phyloP scores from a whole-genome alignment of 2,888 invertebrate genomes.

The Scelioninae gen. 2 region DNA sequence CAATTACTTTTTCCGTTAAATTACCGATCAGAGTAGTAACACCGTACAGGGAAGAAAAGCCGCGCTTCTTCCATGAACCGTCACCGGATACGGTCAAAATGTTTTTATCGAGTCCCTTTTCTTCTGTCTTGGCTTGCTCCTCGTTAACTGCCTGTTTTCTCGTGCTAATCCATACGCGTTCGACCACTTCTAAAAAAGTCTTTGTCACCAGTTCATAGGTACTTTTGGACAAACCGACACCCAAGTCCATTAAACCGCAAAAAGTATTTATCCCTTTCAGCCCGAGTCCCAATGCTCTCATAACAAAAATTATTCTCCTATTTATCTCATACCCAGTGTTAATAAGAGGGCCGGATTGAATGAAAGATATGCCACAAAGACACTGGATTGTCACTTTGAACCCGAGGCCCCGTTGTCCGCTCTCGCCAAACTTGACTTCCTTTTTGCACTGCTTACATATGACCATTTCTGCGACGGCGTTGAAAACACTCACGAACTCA shows the following conservation, averaged over 20 bases:
- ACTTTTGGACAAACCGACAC: constrained; percentile 29
- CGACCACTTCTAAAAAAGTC: constrained; percentile 9
- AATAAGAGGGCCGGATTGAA: constrained; percentile 22
- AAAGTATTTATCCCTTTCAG: constrained; percentile 60
- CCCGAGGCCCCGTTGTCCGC: constrained; percentile 32
- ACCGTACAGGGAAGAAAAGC: constrained; percentile 26
- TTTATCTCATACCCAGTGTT: constrained; percentile 60
- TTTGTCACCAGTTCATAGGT: constrained; percentile 25
- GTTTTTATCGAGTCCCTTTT: constrained; percentile 15
- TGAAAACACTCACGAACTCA: constrained; percentile 45
- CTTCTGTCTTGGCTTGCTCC: constrained; percentile 15
- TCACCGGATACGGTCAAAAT: constrained; percentile 36
- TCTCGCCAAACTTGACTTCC: constrained; percentile 27
- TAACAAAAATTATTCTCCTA: constrained; percentile 58
- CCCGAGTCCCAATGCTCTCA: constrained; percentile 61
- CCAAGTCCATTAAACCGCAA: constrained; percentile 60
- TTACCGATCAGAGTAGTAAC: constrained; percentile 22
- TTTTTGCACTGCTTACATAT: constrained; percentile 37
- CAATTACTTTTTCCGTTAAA: constrained; percentile 25
- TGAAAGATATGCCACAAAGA: constrained; percentile 17
- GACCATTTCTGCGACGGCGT: constrained; percentile 27
- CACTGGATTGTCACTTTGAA: constrained; percentile 40
- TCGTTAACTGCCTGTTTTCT: constrained; percentile 15
- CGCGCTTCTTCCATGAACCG: constrained; percentile 34
- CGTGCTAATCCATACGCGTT: constrained; percentile 19